Percentiles rank a stretch among this genome's conserved stretches.
Conservation (phyloP, 2,888 invertebrate species). For the Eupithecia centaureata region DNA sequence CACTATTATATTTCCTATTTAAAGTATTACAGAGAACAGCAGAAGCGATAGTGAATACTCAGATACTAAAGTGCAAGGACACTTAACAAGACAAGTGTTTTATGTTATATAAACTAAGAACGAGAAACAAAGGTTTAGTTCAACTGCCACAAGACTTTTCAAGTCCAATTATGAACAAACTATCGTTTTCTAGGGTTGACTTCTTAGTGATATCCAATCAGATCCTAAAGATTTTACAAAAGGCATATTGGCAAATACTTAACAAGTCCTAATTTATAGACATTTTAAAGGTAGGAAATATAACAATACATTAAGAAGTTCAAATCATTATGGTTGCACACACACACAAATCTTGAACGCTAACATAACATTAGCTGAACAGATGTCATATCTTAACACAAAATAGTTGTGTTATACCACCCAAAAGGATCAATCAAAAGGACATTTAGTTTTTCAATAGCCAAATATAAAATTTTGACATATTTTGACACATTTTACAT, state of each 20-base stretch:
- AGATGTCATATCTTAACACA: conserved; percentile 1
- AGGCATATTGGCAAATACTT: neutral
- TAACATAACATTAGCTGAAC: conserved; percentile 4
- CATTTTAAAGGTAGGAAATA: neutral
- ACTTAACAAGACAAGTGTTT: neutral
- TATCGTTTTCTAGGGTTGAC: neutral
- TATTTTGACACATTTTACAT: neutral
- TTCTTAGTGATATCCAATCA: neutral
- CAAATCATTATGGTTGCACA: neutral
- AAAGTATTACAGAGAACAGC: conserved; percentile 18
- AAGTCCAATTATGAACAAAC: neutral
- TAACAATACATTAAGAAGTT: neutral
- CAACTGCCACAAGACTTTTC: neutral
- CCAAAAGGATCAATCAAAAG: neutral
- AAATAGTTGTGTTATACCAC: neutral
- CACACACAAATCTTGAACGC: conserved; percentile 4
- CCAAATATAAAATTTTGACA: neutral
- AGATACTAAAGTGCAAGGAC: neutral
- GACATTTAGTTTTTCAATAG: neutral
- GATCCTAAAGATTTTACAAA: neutral
- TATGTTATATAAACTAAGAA: neutral
- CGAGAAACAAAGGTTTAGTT: neutral
- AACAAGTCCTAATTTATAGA: neutral
- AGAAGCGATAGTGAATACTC: conserved; percentile 9
- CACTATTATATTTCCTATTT: no score